Base-by-base conservation (phyloP, 37 sponge, comb jelly and placozoan genomes). In the Eunapius fragilis region DNA sequence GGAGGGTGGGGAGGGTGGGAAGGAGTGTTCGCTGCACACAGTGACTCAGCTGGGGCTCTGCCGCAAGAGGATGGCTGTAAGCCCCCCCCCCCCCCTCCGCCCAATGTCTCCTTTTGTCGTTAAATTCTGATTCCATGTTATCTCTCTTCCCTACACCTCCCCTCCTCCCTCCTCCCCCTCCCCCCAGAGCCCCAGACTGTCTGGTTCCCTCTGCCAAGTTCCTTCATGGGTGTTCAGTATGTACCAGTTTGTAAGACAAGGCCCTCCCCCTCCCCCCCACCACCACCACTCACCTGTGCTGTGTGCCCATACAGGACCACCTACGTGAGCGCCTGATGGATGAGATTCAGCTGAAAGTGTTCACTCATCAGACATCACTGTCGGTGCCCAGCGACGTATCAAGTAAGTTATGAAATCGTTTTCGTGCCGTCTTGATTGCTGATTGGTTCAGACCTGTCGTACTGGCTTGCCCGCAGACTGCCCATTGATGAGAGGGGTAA, bases 371-470 rank as follows among this genome's bases (percentile, higher is more conserved):
- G 26, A 23, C 26, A 25, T 9, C 6, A 25, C 24, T 58, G 1
- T 37, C 47, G 26, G 77, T 91, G 49, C 91, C 91, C 25, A 71
- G 69, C 12, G 87, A 91, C 37, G 31, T 86, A 31, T 7, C 30
- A 38, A 76, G 91, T 90, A 12, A 82, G 75, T 70, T 70, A 70
- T 70, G 4, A 14, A 14, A 6, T 25, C 7, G 71, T 70, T 28
- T 70, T 7, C 2, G 71, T 70, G 7, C 74, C 25, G 37, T 1
- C 25, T 80, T 28, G 17, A 69, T 35, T n/a, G n/a, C n/a, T n/a
- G n/a, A n/a, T n/a, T n/a, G n/a, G n/a, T n/a, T n/a, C 82, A 93
- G 93, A 77, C 34, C 68, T 93, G 48, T 93, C 93, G 37, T 93
- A 93, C 77, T 93, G 93, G 93, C 76, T 93, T 79, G 77, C 90